These are phyloP conservation scores for Salpingus planirostris DNA, from an alignment of 2,888 invertebrate genomes.

Conservation along the genomic window DNA sequence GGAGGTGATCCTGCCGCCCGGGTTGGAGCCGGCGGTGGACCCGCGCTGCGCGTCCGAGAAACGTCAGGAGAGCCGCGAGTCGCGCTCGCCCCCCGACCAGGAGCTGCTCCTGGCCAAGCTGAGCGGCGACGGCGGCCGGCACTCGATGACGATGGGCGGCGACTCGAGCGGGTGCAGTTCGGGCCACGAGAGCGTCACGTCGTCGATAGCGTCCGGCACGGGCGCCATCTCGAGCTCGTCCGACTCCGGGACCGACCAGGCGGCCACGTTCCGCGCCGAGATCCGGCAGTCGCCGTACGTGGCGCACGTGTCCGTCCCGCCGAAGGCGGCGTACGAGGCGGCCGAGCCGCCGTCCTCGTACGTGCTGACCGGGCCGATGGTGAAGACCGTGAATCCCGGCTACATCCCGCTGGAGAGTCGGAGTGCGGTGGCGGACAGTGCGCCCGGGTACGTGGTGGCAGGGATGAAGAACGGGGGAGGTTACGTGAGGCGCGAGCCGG, in stretches of 20 bases:
- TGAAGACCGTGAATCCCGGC: constrained; percentile 26
- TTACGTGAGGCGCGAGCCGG: constrained; percentile 7
- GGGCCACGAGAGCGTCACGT: constrained; percentile 48
- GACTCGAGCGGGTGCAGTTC: constrained; percentile 52
- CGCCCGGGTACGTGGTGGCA: constrained; percentile 29
- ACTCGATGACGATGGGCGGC: constrained; percentile 28
- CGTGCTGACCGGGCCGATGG: constrained; percentile 23
- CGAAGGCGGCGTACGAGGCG: constrained; percentile 19
- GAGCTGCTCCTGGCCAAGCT: constrained; percentile 30
- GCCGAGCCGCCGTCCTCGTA: constrained; percentile 19
- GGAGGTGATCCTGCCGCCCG: constrained; percentile 58
- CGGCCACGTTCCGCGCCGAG: constrained; percentile 2
- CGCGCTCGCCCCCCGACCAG: constrained; percentile 29
- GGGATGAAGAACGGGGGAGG: constrained; percentile 21
- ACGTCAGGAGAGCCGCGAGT: constrained; percentile 21
- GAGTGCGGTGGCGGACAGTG: constrained; percentile 8
- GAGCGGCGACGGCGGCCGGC: constrained; percentile 16
- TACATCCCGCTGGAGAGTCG: constrained; percentile 13
- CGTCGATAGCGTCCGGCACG: constrained; percentile 46
- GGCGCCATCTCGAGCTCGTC: constrained; percentile 44
- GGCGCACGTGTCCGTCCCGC: constrained; percentile 14
- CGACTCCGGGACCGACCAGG: constrained; percentile 43
- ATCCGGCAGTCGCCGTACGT: constrained; percentile 22
- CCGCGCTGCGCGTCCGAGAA: constrained; percentile 31
- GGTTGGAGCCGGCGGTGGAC: constrained; percentile 41